These are phyloP conservation scores for Chirona hameri DNA, from an alignment of 2,888 invertebrate genomes.

Conservation along the genomic window DNA sequence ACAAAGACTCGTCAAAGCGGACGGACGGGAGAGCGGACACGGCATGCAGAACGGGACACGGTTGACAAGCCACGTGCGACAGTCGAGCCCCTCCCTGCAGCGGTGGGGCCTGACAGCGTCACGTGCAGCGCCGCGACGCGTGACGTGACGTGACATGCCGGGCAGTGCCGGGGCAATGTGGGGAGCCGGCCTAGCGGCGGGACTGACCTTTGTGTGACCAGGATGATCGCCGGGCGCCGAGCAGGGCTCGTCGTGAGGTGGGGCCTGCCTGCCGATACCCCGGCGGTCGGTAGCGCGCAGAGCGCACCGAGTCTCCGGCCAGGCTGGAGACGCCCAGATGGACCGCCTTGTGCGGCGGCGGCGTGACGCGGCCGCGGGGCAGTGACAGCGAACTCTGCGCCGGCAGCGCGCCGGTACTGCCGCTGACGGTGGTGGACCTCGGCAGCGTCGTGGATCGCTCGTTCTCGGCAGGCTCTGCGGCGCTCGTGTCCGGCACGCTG, in stretches of 20 bases:
- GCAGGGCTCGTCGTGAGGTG: neutral
- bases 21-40: too few relatives aligned
- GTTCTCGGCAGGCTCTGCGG: constrained; percentile 29
- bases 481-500: constrained; percentile 56
- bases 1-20: neutral
- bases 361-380: constrained; percentile 32
- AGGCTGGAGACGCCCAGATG: constrained; percentile 42
- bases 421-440: constrained; percentile 45
- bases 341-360: constrained; percentile 48
- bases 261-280: neutral
- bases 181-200: neutral
- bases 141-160: too few relatives aligned
- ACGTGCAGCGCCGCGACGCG: too few relatives aligned
- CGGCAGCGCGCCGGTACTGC: constrained; percentile 24
- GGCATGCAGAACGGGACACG: too few relatives aligned
- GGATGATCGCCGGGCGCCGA: constrained; percentile 1
- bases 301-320: neutral
- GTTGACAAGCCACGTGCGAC: too few relatives aligned
- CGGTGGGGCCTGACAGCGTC: too few relatives aligned
- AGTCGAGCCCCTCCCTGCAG: too few relatives aligned
- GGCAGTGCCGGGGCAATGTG: too few relatives aligned
- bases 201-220: constrained; percentile 28
- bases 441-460: constrained; percentile 42
- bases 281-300: constrained; percentile 13
- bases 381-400: constrained; percentile 38